phyloP scores from a whole-genome alignment of 2,888 invertebrate species.

The Tenthredo amoena region DNA sequence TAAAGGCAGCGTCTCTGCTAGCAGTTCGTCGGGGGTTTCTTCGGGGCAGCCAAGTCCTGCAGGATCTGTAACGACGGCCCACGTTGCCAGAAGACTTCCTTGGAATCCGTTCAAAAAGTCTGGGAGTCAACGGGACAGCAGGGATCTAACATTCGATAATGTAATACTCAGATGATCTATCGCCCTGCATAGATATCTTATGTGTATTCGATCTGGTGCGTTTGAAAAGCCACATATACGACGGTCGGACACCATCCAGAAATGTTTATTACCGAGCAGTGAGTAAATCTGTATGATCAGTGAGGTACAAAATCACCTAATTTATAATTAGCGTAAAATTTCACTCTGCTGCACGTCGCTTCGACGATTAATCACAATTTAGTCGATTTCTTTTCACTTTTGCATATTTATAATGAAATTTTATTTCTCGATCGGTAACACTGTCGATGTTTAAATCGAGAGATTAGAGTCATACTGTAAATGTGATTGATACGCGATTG shows the following conservation, averaged over 20 bases:
- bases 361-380: background rate
- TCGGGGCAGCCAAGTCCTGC: constrained; percentile 82
- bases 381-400: background rate
- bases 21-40: constrained; percentile 81
- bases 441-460: background rate
- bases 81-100: constrained; percentile 79
- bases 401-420: background rate
- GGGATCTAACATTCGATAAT: constrained; percentile 80
- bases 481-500: background rate
- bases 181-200: background rate
- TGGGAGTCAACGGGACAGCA: constrained; percentile 80
- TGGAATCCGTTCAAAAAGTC: constrained; percentile 89
- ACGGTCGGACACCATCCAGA: background rate
- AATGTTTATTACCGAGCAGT: background rate
- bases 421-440: background rate
- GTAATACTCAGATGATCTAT: constrained; percentile 81
- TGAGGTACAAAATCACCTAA: background rate
- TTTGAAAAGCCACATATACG: background rate
- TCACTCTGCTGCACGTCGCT: background rate
- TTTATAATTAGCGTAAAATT: background rate
- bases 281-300: background rate
- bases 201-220: constrained; percentile 1
- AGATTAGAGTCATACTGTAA: background rate
- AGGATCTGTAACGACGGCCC: constrained; percentile 79
- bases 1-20: constrained; percentile 81